Evolutionary conservation across 2,888 invertebrate genomes (phyloP).

Genomic region (Drosophila birchii): DNA sequence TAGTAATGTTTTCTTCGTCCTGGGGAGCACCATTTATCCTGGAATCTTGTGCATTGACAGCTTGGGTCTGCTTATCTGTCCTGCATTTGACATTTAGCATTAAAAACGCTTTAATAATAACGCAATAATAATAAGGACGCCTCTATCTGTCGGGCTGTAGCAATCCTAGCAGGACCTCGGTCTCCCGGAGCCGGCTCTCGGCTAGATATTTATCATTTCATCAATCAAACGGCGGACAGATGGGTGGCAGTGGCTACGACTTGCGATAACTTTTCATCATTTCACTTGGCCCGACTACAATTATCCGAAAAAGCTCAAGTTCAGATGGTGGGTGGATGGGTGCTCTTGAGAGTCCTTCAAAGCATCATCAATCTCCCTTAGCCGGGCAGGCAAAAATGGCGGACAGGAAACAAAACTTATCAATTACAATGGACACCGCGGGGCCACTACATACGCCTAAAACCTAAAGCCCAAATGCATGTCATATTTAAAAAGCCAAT

Average conservation of each 20-base stretch:
- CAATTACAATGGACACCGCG: conserved; percentile 75
- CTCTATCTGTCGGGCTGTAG: conserved; percentile 54
- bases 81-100: conserved; percentile 81
- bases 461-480: conserved; percentile 71
- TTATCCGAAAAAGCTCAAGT: conserved; percentile 61
- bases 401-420: conserved; percentile 65
- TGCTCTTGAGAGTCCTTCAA: conserved; percentile 66
- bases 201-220: conserved; percentile 80
- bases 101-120: conserved; percentile 81
- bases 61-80: conserved; percentile 78
- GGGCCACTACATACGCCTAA: conserved; percentile 51
- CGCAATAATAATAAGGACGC: conserved; percentile 74
- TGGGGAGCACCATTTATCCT: conserved; percentile 28
- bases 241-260: conserved; percentile 15
- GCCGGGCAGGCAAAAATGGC: conserved; percentile 68
- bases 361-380: conserved; percentile 78
- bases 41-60: conserved; percentile 70
- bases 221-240: conserved; percentile 71
- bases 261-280: conserved; percentile 76
- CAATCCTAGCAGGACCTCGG: conserved; percentile 48
- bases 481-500: conserved; percentile 78
- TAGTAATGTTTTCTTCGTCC: conserved; percentile 68
- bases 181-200: conserved; percentile 46
- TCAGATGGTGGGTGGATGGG: conserved; percentile 12
- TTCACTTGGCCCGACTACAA: conserved; percentile 69